These are phyloP conservation scores for Drosophila oshimai DNA, from an alignment of 1,140 invertebrate species.

Conservation along the genomic window DNA sequence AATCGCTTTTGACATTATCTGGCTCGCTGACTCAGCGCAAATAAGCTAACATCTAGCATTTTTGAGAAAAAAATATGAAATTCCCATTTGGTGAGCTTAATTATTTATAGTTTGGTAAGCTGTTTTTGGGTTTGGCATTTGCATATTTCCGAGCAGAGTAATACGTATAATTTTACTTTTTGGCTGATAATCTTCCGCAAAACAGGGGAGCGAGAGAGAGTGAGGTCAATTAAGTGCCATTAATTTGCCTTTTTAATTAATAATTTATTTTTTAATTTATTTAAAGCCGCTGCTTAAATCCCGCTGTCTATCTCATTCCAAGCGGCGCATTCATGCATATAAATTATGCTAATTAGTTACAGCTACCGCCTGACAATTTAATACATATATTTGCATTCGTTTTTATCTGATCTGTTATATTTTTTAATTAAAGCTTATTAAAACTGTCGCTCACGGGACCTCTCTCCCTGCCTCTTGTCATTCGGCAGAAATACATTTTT, in stretches of 20 bases:
- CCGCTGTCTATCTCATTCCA: neutral
- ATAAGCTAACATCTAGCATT: constrained; percentile 1
- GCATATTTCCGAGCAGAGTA: constrained; percentile 4
- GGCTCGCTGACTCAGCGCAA: constrained; percentile 19
- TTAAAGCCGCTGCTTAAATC: constrained; percentile 57
- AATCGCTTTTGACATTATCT: constrained; percentile 48
- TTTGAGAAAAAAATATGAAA: constrained; percentile 11
- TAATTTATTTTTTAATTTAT: constrained; percentile 69
- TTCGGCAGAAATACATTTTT: constrained; percentile 56
- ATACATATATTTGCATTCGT: constrained; percentile 32
- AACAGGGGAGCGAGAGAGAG: neutral
- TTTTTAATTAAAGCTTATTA: constrained; percentile 74
- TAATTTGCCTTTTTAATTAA: constrained; percentile 72
- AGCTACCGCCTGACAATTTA: constrained; percentile 42
- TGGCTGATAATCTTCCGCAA: constrained; percentile 8
- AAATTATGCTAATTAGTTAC: constrained; percentile 79
- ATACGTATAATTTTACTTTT: constrained; percentile 19
- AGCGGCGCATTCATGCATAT: constrained; percentile 57
- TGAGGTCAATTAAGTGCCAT: constrained; percentile 42
- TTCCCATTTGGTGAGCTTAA: constrained; percentile 51
- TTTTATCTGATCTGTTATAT: constrained; percentile 42
- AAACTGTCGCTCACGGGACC: constrained; percentile 42
- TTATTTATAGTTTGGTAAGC: constrained; percentile 34
- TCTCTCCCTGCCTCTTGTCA: neutral
- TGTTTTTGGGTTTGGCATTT: constrained; percentile 49